phyloP scores from a whole-genome alignment of 2,888 invertebrate genomes.

The Onchidella celtica region DNA sequence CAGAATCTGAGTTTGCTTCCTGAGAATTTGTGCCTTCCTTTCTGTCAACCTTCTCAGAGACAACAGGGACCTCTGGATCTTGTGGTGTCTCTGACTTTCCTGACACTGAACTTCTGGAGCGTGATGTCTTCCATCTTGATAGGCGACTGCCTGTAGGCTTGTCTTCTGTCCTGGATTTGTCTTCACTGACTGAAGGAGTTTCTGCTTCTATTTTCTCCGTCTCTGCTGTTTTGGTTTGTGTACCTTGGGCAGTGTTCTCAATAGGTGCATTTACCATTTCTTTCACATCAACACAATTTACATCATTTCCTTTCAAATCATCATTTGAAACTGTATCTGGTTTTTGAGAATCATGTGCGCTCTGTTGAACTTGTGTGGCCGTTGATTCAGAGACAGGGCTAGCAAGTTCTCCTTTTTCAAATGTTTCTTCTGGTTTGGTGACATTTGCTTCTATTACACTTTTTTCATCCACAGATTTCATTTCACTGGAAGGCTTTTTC shows the following conservation, averaged over 20 bases:
- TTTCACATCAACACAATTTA: no score
- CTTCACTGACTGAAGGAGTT: background rate
- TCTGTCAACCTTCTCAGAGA: background rate
- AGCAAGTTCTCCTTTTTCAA: no score
- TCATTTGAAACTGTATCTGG: background rate
- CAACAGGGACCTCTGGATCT: background rate
- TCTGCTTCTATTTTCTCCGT: conserved; percentile 9
- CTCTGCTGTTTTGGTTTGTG: background rate
- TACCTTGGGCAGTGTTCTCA: background rate
- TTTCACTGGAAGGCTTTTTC: background rate
- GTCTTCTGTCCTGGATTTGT: conserved; percentile 27
- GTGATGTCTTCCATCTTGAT: conserved; percentile 50
- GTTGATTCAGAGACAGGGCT: background rate
- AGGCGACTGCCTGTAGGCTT: conserved; percentile 38
- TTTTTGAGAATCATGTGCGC: background rate
- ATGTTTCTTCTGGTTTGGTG: no score
- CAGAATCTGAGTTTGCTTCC: background rate
- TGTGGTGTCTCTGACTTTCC: background rate
- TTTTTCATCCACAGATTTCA: background rate
- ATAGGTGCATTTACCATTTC: background rate
- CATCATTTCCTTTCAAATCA: background rate
- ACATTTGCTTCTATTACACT: no score
- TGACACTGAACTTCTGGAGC: conserved; percentile 26
- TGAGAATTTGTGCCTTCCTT: background rate
- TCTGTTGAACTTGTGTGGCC: background rate